A percentile compares a stretch with the other conserved stretches of the same genome.
Conservation (phyloP, 64 coral and sea anemone genomes). For the Dendronephthya gigantea region DNA sequence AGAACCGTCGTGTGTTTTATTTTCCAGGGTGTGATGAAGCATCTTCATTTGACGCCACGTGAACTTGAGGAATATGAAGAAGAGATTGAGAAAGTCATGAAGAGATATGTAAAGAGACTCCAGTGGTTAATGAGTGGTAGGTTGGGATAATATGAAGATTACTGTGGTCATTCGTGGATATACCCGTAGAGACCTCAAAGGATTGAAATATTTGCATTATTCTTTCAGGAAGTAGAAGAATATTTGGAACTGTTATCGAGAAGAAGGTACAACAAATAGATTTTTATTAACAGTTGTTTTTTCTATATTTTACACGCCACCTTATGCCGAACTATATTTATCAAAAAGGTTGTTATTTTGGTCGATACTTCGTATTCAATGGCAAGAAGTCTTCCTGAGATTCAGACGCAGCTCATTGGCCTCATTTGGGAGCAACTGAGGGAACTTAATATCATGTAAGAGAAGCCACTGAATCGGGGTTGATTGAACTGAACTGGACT, state of each 20-base stretch:
- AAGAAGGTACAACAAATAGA: conserved; percentile 53
- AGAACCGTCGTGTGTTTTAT: not conserved
- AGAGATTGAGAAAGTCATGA: conserved; percentile 81
- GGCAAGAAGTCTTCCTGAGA: conserved; percentile 86
- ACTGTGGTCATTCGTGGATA: not conserved
- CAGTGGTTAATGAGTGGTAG: conserved; percentile 95
- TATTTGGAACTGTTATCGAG: conserved; percentile 85
- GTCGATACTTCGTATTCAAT: conserved; percentile 95
- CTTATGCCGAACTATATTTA: not conserved
- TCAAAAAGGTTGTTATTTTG: conserved; percentile 56
- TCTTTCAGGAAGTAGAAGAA: conserved; percentile 59
- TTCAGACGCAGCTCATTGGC: conserved; percentile 70
- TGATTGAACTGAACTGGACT: no score
- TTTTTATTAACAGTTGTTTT: not conserved
- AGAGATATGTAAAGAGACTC: conserved; percentile 82
- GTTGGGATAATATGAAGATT: not conserved
- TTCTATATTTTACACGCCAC: not conserved
- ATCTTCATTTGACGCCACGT: conserved; percentile 68
- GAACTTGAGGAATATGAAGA: conserved; percentile 90
- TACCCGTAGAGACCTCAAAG: no score
- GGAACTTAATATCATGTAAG: conserved; percentile 63
- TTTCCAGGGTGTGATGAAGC: conserved; percentile 67
- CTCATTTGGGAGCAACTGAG: conserved; percentile 94
- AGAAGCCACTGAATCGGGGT: no score
- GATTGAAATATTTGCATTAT: no score